Evolutionary conservation across 53 echinoderm and acorn worm species (phyloP).

Genomic region (Pentamera pediparva): DNA sequence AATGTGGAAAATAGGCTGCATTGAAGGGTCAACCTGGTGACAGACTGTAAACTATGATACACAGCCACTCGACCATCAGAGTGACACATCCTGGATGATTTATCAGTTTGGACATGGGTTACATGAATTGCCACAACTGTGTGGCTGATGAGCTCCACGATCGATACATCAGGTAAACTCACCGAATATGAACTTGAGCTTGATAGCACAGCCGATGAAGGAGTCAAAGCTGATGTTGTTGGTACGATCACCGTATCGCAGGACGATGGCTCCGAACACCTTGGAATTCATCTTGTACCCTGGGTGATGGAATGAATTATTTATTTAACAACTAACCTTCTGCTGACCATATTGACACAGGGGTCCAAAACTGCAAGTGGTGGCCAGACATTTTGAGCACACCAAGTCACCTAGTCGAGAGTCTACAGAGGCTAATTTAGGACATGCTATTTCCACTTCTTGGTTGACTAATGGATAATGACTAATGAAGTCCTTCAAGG

Average conservation of each 20-base stretch:
- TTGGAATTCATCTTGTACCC: slow-evolving; percentile 74
- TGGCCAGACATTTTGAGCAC: too few species aligned
- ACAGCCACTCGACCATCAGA: not conserved
- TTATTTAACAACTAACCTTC: not conserved
- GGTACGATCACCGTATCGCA: slow-evolving; percentile 74
- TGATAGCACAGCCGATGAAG: slow-evolving; percentile 83
- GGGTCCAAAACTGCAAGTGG: not conserved
- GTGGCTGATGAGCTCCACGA: too few species aligned
- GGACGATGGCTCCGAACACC: slow-evolving; percentile 74
- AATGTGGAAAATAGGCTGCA: too few species aligned
- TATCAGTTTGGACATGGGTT: too few species aligned
- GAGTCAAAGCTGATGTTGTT: slow-evolving; percentile 61
- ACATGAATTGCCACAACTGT: too few species aligned
- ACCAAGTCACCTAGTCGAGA: too few species aligned
- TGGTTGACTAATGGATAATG: too few species aligned
- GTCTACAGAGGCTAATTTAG: too few species aligned
- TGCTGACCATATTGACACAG: not conserved
- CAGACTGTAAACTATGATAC: too few species aligned
- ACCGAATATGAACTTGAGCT: slow-evolving; percentile 94
- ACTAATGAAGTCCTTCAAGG: too few species aligned
- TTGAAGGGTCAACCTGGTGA: too few species aligned
- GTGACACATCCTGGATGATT: not conserved
- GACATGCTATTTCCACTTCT: too few species aligned
- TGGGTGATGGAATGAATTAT: not conserved
- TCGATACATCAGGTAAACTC: slow-evolving; percentile 21